Base-by-base conservation (phyloP, 2,113 vertebrate species). In the Isichthys henryi region DNA sequence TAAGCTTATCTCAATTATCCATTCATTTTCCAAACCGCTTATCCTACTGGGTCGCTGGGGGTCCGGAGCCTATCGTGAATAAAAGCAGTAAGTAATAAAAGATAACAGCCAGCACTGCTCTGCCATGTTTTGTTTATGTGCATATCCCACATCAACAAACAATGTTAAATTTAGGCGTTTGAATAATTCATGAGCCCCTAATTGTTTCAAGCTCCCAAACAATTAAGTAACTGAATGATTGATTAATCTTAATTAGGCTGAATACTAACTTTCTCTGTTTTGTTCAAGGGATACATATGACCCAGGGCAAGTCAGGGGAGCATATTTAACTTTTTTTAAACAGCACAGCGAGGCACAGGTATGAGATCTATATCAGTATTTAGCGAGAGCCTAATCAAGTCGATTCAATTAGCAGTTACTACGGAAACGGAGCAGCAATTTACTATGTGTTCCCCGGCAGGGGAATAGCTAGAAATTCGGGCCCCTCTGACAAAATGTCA, bases 161-260 rank as follows among this genome's bases (percentile, higher is more conserved):
- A 87, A 87, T 21, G 48, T 53, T 87, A 87, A 87, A 87, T 87
- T 87, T 87, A 87, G 50, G 13, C 5, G 27, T 53, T 39, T 87
- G 50, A 87, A 87, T 87, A 39, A 87, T 87, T 87, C 48, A 87
- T 56, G 85, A 53, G 15, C 31, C 13, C 17, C 85, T 53, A 87
- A 87, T 87, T 87, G 49, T 87, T 87, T 53, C 50, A 39, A 56
- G 85, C 85, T 39, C 85, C 85, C 50, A 50, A 87, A 87, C 85
- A 87, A 87, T 52, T 87, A 87, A 87, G 50, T 53, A 87, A 87
- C 49, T 87, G 85, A 87, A 87, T 87, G 85, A 87, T 87, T 87
- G 85, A 87, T 52, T 53, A 87, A 35, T 56, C 85, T 56, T 87
- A 87, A 87, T 52, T 87, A 87, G n/a, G 31, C 49, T 87, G 85